Percentiles rank a stretch among this genome's conserved stretches.
These are phyloP conservation scores for Podarcis muralis DNA, from an alignment of 2,113 vertebrate genomes.

Conservation along the genomic window DNA sequence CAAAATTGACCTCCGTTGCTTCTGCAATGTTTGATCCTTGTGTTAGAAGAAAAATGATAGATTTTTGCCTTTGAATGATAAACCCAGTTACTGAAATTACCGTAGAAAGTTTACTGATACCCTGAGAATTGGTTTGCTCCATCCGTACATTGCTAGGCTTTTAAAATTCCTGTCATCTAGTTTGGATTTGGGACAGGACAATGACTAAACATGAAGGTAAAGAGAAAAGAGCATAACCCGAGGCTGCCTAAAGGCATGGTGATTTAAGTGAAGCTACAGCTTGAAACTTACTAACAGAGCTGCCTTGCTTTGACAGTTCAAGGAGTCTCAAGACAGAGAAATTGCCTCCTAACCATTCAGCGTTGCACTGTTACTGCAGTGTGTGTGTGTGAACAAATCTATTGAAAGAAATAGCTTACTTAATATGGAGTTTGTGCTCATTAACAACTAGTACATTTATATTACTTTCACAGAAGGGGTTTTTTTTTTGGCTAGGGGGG, in stretches of 20 bases:
- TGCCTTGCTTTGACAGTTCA: conserved; percentile 23
- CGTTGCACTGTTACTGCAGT: not conserved
- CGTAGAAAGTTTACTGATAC: not conserved
- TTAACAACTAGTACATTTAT: not conserved
- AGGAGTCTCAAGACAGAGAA: conserved; percentile 14
- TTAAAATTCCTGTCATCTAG: conserved; percentile 12
- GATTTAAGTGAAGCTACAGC: conserved; percentile 3
- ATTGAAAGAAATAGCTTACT: not conserved
- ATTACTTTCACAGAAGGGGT: not conserved
- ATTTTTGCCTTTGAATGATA: not conserved
- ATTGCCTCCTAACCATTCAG: not conserved
- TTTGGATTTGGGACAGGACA: conserved; percentile 7
- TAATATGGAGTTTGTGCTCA: not conserved
- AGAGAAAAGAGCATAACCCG: conserved; percentile 4
- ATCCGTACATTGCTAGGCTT: not conserved
- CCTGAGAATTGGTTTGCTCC: not conserved
- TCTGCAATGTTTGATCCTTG: not conserved
- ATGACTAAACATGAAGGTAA: conserved; percentile 10
- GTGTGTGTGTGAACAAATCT: not conserved
- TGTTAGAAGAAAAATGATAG: not conserved
- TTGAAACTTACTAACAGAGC: not conserved
- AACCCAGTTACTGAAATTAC: not conserved
- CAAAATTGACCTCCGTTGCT: not conserved
- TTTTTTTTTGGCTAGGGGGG: not conserved
- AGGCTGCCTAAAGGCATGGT: conserved; percentile 18